phyloP scores from a whole-genome alignment of 2,797 vertebrate species.

The Natrix natrix region DNA sequence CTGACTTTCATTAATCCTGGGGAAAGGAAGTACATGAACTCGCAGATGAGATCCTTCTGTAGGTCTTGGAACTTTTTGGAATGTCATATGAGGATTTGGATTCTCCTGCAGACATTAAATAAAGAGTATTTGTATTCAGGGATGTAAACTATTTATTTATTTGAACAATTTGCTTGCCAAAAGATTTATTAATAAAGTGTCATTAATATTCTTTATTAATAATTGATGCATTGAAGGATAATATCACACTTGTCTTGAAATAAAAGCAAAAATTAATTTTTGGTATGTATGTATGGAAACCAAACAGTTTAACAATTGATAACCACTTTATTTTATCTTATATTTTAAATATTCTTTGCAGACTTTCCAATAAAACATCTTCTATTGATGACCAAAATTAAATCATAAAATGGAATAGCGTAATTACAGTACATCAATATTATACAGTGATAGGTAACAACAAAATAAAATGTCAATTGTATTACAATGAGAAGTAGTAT shows the following conservation, averaged over 20 bases:
- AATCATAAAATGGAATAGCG: not conserved
- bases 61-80: constrained; percentile 96
- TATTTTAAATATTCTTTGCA: not conserved
- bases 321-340: not conserved
- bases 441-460: not conserved
- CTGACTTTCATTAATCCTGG: constrained; percentile 80
- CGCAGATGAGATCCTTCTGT: constrained; percentile 95
- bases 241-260: not conserved
- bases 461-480: not conserved
- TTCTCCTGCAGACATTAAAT: constrained; percentile 81
- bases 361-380: not conserved
- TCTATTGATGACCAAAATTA: not conserved
- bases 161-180: not conserved
- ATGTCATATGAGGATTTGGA: constrained; percentile 97
- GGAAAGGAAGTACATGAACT: constrained; percentile 92
- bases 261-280: not conserved
- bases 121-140: not conserved
- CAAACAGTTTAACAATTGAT: not conserved
- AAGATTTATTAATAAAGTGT: not conserved
- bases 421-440: not conserved
- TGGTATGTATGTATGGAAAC: not conserved
- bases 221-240: not conserved
- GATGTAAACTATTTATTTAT: not conserved
- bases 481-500: not conserved
- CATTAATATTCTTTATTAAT: not conserved